Conservation (phyloP, 2,113 vertebrate genomes). For the Ceratotherium simum region DNA sequence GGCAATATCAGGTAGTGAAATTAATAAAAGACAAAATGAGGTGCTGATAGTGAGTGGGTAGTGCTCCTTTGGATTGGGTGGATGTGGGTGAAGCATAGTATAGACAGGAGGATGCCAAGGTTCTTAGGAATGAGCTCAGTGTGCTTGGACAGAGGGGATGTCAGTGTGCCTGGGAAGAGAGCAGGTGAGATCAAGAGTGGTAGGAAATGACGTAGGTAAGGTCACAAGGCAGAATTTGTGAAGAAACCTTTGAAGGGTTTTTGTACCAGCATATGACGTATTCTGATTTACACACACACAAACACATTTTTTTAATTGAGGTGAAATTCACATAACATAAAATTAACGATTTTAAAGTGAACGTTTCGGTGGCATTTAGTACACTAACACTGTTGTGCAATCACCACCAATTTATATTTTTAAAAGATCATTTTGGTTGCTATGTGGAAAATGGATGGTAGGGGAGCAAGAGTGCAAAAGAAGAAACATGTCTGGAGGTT, state of each 20-base stretch:
- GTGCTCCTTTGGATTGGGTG: neutral
- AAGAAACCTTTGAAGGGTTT: neutral
- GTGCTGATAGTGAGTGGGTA: neutral
- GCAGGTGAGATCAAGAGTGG: neutral
- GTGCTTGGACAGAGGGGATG: neutral
- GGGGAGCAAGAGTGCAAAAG: neutral
- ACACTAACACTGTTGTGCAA: neutral
- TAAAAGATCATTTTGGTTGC: neutral
- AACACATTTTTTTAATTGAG: neutral
- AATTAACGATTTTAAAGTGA: neutral
- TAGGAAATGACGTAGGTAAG: neutral
- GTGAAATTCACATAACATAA: neutral
- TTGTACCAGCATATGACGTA: neutral
- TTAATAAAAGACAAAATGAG: neutral
- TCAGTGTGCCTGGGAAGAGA: neutral
- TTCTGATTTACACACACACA: neutral
- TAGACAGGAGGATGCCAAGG: neutral
- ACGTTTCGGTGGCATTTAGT: neutral
- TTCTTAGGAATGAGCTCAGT: neutral
- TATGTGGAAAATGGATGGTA: neutral
- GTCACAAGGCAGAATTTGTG: neutral
- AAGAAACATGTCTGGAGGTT: neutral
- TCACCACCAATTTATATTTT: neutral
- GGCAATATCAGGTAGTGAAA: neutral
- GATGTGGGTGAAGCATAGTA: neutral